Base-by-base conservation (phyloP, 2,888 invertebrate genomes). In the Syritta pipiens region DNA sequence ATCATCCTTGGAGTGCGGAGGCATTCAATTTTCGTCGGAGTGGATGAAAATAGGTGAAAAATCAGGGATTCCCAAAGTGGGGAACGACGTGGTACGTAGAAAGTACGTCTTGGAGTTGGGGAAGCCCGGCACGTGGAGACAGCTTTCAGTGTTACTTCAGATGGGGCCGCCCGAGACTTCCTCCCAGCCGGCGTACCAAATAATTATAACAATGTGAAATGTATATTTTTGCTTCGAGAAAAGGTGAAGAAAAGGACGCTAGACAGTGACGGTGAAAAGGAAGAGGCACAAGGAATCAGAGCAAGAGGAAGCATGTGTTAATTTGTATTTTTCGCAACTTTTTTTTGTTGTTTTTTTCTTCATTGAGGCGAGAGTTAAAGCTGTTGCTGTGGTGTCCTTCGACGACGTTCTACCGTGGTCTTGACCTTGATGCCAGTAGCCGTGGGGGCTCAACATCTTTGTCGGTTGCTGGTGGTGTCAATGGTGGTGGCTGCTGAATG, bases 21-120 rank as follows among this genome's bases (percentile, higher is more conserved):
- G 51, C 57, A 76, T 71, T 69, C 71, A 71, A 63, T 77, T 59
- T 53, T 65, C 48, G 65, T 26, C 76, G 28, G 44, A 51, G 65
- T 65, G 63, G 71, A 77, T 72, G 60, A 48, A 77, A 72, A 65
- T 77, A 77, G 77, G 77, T 77, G 72, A 77, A 72, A 72, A 77
- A 77, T 72, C 77, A 77, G 72, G 65, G 48, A 72, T 65, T 77
- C 77, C 77, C 77, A 65, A 24, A 37, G 71, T 59, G 59, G 53
- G 37, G 46, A 19, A 4, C 1, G 35, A 32, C 32, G 10, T 4
- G 6, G 1, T 9, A 12, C 5, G 30, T 17, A 57, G 14, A 46
- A 40, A 22, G 44, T 14, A 51, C 48, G 22, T 60, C 77, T 63
- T 72, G 14, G 72, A 67, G 77, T 51, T 51, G 59, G 69, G 35